These are phyloP conservation scores for Cosmopolites sordidus DNA, from an alignment of 2,888 invertebrate genomes.

Conservation along the genomic window DNA sequence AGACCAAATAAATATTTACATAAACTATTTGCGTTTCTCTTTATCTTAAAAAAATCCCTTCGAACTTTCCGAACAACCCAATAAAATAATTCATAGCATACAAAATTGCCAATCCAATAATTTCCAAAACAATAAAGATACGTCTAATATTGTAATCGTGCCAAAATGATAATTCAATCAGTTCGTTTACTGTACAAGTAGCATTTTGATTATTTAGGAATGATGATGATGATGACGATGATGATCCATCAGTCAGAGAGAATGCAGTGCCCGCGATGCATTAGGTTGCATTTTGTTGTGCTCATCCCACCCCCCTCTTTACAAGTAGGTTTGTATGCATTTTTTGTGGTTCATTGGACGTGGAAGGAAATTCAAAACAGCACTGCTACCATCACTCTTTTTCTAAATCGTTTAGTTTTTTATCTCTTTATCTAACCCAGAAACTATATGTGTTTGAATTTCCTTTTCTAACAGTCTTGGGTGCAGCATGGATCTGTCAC, in stretches of 20 bases:
- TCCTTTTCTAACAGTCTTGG: constrained; percentile 3
- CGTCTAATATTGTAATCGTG: no score
- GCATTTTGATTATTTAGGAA: constrained; percentile 28
- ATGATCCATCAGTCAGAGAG: constrained; percentile 21
- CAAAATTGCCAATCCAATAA: no score
- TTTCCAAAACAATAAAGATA: no score
- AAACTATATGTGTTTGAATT: constrained; percentile 5
- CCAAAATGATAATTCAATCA: neutral
- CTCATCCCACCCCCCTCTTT: constrained; percentile 19
- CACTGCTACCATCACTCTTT: no score
- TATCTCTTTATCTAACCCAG: no score
- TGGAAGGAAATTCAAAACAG: constrained; percentile 14
- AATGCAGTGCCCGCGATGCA: constrained; percentile 26
- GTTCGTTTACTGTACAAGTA: constrained; percentile 27
- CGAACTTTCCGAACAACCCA: no score
- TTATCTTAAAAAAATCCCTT: no score
- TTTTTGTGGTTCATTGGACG: constrained; percentile 19
- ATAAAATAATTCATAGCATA: no score
- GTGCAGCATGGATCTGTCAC: constrained; percentile 17
- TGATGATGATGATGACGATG: constrained; percentile 25
- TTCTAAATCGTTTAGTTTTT: no score
- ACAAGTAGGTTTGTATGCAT: constrained; percentile 28
- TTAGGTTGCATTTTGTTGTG: constrained; percentile 29
- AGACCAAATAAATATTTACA: no score
- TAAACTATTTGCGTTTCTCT: no score